Conservation (phyloP, 2,888 invertebrate species). For the Ganaspis brasiliensis region DNA sequence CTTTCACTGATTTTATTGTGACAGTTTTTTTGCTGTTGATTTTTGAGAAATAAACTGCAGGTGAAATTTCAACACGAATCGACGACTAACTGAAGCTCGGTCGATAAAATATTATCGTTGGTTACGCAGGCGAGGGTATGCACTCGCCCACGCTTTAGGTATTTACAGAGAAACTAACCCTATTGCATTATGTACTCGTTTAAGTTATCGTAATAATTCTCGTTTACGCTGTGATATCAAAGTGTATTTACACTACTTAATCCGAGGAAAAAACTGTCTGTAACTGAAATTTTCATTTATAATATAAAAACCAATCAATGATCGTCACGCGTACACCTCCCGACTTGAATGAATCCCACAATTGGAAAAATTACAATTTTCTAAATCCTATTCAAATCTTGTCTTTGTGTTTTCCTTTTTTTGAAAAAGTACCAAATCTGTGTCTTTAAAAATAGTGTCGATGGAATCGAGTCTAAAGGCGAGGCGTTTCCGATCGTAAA, state of each 20-base stretch:
- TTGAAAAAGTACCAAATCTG: background rate
- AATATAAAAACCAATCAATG: slow-evolving; percentile 73
- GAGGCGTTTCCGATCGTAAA: slow-evolving; percentile 67
- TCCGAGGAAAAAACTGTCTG: slow-evolving; percentile 76
- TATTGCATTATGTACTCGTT: slow-evolving; percentile 78
- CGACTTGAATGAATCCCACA: slow-evolving; percentile 62
- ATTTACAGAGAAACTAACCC: slow-evolving; percentile 78
- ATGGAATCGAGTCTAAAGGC: too few relatives aligned
- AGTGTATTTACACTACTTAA: slow-evolving; percentile 80
- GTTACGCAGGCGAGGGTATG: slow-evolving; percentile 77
- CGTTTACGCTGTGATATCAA: slow-evolving; percentile 77
- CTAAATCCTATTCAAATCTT: background rate
- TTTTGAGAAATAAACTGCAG: background rate
- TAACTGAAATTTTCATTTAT: slow-evolving; percentile 65
- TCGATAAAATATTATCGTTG: slow-evolving; percentile 78
- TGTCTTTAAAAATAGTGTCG: slow-evolving; percentile 4
- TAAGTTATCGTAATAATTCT: slow-evolving; percentile 76
- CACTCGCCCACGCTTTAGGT: slow-evolving; percentile 74
- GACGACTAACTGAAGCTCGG: slow-evolving; percentile 76
- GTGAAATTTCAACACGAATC: slow-evolving; percentile 59
- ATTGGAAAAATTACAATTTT: background rate
- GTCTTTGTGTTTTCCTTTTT: slow-evolving; percentile 20
- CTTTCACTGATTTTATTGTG: background rate
- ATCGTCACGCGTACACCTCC: slow-evolving; percentile 70
- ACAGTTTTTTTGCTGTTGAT: too few relatives aligned